Conservation (phyloP, 2,113 vertebrate species). For the Myodes glareolus region DNA sequence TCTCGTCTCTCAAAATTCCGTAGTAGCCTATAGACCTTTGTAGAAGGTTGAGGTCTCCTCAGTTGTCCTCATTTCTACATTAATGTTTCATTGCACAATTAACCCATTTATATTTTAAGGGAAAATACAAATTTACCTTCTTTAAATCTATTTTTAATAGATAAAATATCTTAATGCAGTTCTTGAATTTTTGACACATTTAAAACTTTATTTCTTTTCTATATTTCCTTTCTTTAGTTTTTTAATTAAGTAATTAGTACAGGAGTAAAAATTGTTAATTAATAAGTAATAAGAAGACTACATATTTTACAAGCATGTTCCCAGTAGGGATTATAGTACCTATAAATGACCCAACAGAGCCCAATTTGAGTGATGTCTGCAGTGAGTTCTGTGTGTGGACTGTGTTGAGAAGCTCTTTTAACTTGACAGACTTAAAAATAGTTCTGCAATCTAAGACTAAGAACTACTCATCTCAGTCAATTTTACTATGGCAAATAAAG, state of each 20-base stretch:
- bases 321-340: neutral
- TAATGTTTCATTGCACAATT: neutral
- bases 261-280: neutral
- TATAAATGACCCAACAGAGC: neutral
- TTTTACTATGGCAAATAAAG: neutral
- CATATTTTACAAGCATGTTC: neutral
- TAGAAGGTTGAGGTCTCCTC: neutral
- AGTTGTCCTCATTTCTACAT: neutral
- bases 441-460: neutral
- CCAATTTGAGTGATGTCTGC: neutral
- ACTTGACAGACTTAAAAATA: neutral
- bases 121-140: no score
- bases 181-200: neutral
- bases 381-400: neutral
- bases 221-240: neutral
- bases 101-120: no score
- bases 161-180: neutral
- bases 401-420: neutral
- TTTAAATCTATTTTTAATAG: no score
- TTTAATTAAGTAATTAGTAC: no score
- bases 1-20: neutral
- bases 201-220: neutral
- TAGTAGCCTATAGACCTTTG: neutral
- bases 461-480: neutral
- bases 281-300: neutral